Evolutionary conservation across 1,140 invertebrate genomes (phyloP).

Genomic region (Aphelenchoides avenae): DNA sequence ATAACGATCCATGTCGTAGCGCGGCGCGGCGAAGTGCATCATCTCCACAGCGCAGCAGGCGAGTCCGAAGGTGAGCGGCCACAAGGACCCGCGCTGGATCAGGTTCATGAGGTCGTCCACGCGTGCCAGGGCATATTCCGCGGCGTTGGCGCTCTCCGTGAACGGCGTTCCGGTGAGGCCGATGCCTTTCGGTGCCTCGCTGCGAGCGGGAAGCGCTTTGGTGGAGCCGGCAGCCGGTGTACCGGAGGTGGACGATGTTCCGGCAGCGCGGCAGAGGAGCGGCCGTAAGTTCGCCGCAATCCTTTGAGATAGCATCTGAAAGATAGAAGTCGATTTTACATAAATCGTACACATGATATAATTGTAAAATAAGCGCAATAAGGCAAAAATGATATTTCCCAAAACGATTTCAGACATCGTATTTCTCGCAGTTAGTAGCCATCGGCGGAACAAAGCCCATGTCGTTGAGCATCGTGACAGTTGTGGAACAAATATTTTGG

Average conservation of each 20-base stretch:
- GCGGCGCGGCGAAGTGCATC: constrained; percentile 94
- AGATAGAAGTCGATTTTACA: too few species aligned
- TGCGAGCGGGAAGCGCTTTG: constrained; percentile 8
- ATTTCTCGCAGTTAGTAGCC: too few species aligned
- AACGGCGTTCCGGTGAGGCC: constrained; percentile 52
- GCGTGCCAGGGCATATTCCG: constrained; percentile 66
- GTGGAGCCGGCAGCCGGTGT: constrained; percentile 1
- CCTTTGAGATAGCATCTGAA: too few species aligned
- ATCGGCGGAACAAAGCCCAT: too few species aligned
- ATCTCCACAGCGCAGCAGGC: constrained; percentile 88
- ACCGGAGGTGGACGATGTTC: neutral
- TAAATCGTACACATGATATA: too few species aligned
- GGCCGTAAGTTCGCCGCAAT: too few species aligned
- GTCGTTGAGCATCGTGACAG: too few species aligned
- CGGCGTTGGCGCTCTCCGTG: constrained; percentile 36
- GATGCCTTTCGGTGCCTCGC: constrained; percentile 45
- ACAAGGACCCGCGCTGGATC: constrained; percentile 69
- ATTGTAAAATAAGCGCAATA: too few species aligned
- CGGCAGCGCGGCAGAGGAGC: too few species aligned
- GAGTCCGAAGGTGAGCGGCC: constrained; percentile 64
- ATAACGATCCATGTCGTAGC: constrained; percentile 92
- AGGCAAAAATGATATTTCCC: too few species aligned
- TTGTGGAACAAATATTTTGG: too few species aligned
- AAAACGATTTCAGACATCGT: too few species aligned
- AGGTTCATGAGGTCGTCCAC: constrained; percentile 91